Percentiles rank a stretch among this genome's conserved stretches.
phyloP scores from a whole-genome alignment of 2,797 vertebrate genomes.

The Crocidura indochinensis region DNA sequence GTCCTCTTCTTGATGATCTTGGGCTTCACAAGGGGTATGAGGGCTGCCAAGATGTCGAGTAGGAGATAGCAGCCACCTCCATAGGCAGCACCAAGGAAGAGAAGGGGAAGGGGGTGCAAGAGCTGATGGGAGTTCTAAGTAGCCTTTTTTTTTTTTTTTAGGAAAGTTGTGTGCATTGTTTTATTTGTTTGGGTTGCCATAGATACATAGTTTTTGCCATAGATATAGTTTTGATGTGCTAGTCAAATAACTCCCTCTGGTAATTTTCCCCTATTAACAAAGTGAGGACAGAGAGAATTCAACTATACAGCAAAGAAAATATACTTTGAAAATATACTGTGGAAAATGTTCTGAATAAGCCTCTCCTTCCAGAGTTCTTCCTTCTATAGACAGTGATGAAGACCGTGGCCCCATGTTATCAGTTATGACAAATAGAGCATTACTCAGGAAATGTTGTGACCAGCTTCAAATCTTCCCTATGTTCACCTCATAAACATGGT shows the following conservation, averaged over 20 bases:
- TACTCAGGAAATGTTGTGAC: conserved; percentile 5
- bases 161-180: conserved; percentile 10
- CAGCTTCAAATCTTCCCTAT: conserved; percentile 3
- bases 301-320: not conserved
- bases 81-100: too few relatives aligned
- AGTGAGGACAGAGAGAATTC: conserved; percentile 18
- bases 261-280: conserved; percentile 41
- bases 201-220: not conserved
- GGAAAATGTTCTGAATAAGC: not conserved
- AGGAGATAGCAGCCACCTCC: too few relatives aligned
- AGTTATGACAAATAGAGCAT: not conserved
- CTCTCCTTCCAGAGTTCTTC: not conserved
- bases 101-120: too few relatives aligned
- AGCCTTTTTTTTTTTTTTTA: not conserved
- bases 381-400: not conserved
- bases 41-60: too few relatives aligned
- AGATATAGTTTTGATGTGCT: conserved; percentile 56
- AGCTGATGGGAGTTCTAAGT: too few relatives aligned
- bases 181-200: conserved; percentile 67
- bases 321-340: too few relatives aligned
- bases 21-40: too few relatives aligned
- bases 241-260: conserved; percentile 38
- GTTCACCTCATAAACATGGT: not conserved
- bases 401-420: not conserved
- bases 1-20: too few relatives aligned